Percentiles rank a stretch among this genome's conserved stretches.
Evolutionary conservation across 2,888 invertebrate genomes (phyloP).

Genomic region (Horisme vitalbata): DNA sequence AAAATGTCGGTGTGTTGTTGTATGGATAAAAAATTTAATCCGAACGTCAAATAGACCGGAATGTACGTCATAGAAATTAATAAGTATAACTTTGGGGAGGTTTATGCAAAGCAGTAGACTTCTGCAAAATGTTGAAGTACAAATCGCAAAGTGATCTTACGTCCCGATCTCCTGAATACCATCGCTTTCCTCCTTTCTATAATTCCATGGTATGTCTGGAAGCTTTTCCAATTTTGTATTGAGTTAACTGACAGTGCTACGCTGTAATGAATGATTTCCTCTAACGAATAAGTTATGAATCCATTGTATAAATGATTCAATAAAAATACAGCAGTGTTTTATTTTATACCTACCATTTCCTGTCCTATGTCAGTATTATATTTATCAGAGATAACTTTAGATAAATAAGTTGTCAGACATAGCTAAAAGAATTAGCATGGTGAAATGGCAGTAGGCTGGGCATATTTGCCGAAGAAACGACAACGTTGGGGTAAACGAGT

Average conservation of each 20-base stretch:
- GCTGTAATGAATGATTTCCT: conserved; percentile 58
- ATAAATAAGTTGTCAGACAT: too few species aligned
- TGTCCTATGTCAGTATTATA: neutral
- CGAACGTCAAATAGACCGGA: too few species aligned
- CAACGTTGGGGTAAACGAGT: too few species aligned
- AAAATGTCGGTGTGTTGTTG: too few species aligned
- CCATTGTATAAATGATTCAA: conserved; percentile 75
- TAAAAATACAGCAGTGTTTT: conserved; percentile 66
- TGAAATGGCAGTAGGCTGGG: too few species aligned
- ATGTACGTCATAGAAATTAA: too few species aligned
- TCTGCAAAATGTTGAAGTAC: neutral
- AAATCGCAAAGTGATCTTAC: conserved; percentile 10
- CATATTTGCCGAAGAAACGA: too few species aligned
- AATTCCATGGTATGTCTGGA: conserved; percentile 56
- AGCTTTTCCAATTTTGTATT: conserved; percentile 67
- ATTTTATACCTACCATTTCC: conserved; percentile 43
- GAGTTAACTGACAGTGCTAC: conserved; percentile 62
- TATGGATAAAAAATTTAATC: too few species aligned
- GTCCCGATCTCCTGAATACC: conserved; percentile 26
- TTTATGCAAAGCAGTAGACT: too few species aligned
- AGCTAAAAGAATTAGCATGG: too few species aligned
- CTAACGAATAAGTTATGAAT: conserved; percentile 68
- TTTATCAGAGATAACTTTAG: too few species aligned
- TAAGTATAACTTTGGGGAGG: too few species aligned
- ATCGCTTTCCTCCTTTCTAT: conserved; percentile 52